Percentiles rank a stretch among this genome's conserved stretches.
Evolutionary conservation across 2,113 vertebrate genomes (phyloP).

Genomic region (Neodontobutis hainanensis): DNA sequence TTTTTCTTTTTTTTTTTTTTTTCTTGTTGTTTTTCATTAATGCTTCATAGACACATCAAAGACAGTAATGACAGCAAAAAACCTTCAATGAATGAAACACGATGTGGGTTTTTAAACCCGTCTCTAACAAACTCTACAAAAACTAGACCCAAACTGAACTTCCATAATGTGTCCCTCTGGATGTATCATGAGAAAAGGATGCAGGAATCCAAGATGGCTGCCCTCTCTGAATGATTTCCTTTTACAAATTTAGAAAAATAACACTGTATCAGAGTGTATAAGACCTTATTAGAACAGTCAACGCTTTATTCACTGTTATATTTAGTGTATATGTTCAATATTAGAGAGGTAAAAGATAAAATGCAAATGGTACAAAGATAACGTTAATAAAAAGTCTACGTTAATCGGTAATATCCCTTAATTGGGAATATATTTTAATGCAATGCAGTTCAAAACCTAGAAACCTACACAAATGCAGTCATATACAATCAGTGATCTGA

Average conservation of each 20-base stretch:
- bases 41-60: conserved; percentile 18
- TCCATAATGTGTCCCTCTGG: conserved; percentile 30
- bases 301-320: no score
- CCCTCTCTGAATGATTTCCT: neutral
- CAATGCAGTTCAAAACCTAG: no score
- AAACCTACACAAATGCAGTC: no score
- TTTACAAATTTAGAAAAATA: no score
- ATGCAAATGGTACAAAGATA: no score
- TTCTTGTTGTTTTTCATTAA: neutral
- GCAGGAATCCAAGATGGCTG: neutral
- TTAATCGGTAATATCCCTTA: no score
- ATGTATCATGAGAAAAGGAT: neutral
- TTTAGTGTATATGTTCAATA: neutral
- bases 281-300: no score
- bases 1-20: conserved; percentile 34
- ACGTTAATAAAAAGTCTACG: no score
- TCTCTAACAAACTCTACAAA: conserved; percentile 23
- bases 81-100: conserved; percentile 21
- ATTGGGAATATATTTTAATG: no score
- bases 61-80: conserved; percentile 15
- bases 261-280: no score
- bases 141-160: conserved; percentile 37
- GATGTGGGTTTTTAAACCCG: neutral
- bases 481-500: neutral
- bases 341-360: neutral